Evolutionary conservation across 2,888 invertebrate genomes (phyloP).

Genomic region (Microdon myrmicae): DNA sequence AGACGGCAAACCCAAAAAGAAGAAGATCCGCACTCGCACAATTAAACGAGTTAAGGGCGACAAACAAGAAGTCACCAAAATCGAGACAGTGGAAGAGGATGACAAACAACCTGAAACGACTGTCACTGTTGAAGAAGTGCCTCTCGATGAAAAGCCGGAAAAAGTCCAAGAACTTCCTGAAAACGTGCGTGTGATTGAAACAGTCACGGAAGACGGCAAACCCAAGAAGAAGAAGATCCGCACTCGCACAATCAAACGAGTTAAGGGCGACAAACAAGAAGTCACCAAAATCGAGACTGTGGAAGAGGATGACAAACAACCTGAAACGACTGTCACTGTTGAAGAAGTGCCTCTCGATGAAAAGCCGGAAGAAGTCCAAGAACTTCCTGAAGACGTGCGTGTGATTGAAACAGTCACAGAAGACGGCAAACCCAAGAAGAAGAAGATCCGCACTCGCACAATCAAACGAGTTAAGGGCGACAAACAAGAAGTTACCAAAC

Average conservation of each 20-base stretch:
- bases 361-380: conserved; percentile 32
- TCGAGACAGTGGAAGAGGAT: conserved; percentile 60
- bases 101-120: conserved; percentile 45
- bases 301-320: conserved; percentile 58
- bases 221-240: conserved; percentile 54
- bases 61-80: conserved; percentile 61
- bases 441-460: conserved; percentile 59
- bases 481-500: conserved; percentile 61
- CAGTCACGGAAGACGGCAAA: conserved; percentile 54
- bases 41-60: conserved; percentile 61
- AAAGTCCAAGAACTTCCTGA: conserved; percentile 56
- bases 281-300: conserved; percentile 62
- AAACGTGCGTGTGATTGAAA: conserved; percentile 62
- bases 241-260: conserved; percentile 51
- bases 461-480: conserved; percentile 62
- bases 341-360: conserved; percentile 35
- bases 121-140: conserved; percentile 56
- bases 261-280: conserved; percentile 55
- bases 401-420: conserved; percentile 63
- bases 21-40: conserved; percentile 60
- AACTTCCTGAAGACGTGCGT: conserved; percentile 52
- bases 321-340: conserved; percentile 56
- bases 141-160: conserved; percentile 35
- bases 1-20: conserved; percentile 59
- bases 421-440: conserved; percentile 50